phyloP scores from a whole-genome alignment of 1,140 invertebrate genomes.

The Pseudomyrmex pallidus region DNA sequence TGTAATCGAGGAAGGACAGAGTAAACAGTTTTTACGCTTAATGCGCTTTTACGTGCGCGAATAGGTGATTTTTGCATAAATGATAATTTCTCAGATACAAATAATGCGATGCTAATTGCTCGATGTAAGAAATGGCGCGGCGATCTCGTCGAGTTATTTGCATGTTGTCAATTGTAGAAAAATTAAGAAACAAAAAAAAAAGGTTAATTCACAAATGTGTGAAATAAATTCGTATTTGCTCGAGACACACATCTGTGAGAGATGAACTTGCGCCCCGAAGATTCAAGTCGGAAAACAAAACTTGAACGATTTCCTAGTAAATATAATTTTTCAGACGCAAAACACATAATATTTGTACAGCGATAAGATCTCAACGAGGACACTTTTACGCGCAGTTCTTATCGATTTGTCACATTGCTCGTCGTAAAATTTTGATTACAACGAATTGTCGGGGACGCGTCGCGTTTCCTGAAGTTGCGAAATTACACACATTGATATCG shows the following conservation, averaged over 20 bases:
- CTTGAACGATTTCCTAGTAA: no score
- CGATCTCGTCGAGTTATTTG: not conserved
- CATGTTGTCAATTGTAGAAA: not conserved
- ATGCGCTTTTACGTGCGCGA: not conserved
- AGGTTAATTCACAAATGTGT: no score
- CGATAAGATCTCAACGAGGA: not conserved
- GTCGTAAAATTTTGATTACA: not conserved
- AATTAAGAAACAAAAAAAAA: no score
- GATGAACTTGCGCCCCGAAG: no score
- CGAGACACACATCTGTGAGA: no score
- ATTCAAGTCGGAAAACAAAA: no score
- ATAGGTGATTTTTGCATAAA: not conserved
- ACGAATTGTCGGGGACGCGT: not conserved
- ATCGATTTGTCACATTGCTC: not conserved
- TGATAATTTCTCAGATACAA: not conserved
- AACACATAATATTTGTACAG: no score
- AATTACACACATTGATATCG: not conserved
- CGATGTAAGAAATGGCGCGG: no score
- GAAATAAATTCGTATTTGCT: no score
- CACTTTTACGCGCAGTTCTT: not conserved
- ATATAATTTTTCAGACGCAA: no score
- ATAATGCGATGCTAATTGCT: not conserved
- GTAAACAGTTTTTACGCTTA: not conserved
- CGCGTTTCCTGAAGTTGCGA: not conserved
- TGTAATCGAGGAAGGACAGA: constrained; percentile 28